Evolutionary conservation across 2,113 vertebrate species (phyloP).

Genomic region (Dasyurus viverrinus): DNA sequence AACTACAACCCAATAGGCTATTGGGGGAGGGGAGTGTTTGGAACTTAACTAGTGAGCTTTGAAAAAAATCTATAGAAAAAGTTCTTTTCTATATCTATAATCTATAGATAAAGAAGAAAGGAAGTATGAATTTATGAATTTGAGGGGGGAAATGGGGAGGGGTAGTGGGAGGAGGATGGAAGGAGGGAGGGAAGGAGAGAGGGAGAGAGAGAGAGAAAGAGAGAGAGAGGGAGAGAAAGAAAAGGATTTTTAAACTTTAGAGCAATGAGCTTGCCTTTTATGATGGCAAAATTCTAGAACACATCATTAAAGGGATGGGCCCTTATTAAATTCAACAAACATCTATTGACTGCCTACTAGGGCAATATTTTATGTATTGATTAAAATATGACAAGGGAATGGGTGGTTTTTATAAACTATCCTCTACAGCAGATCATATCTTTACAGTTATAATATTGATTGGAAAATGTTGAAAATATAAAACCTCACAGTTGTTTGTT

Average conservation of each 20-base stretch:
- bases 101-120: background rate
- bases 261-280: background rate
- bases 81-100: too few relatives aligned
- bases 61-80: background rate
- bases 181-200: too few relatives aligned
- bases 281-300: background rate
- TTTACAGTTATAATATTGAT: background rate
- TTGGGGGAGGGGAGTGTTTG: background rate
- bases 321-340: background rate
- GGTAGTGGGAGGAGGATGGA: too few relatives aligned
- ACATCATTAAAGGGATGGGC: background rate
- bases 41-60: background rate
- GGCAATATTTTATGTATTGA: background rate
- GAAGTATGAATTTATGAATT: background rate
- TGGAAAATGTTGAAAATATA: background rate
- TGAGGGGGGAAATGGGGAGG: background rate
- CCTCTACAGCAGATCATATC: background rate
- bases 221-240: background rate
- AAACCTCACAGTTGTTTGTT: background rate
- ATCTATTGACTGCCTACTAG: background rate
- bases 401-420: background rate
- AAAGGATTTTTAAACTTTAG: background rate
- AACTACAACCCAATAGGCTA: background rate
- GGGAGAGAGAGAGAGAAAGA: too few relatives aligned
- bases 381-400: background rate